Evolutionary conservation across 30 jellyfish, hydroid and myxozoan species (phyloP), one percentile per base, ranked within the genome.

Genomic region (Pelagia noctiluca): DNA sequence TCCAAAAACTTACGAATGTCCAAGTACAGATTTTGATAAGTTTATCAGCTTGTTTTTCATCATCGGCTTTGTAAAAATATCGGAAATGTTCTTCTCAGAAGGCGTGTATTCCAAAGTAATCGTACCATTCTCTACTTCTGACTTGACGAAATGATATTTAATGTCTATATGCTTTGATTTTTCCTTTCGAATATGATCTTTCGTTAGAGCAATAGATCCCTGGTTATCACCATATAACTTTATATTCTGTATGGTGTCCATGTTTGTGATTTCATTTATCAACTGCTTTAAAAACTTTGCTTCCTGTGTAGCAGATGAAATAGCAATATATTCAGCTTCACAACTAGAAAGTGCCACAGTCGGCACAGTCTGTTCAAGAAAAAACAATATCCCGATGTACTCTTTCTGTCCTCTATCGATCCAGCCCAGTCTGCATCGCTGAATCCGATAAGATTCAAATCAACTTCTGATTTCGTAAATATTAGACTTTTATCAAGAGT

Each of bases 401-500:
- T 25, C 25, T 60, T n/a, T 23, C 89, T 31, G 47, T 69, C 93
- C 28, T 83, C 93, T n/a, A n/a, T n/a, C 34, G 54, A 35, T 0
- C 54, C 28, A 8, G 84, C 93, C 84, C 84, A 83, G 31, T 52
- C 71, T 47, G n/a, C n/a, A n/a, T n/a, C n/a, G n/a, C n/a, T n/a
- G n/a, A n/a, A n/a, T n/a, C n/a, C n/a, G n/a, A n/a, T n/a, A n/a
- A n/a, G n/a, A n/a, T n/a, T n/a, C n/a, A n/a, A n/a, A n/a, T n/a
- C n/a, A n/a, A n/a, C n/a, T n/a, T 71, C n/a, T n/a, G n/a, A n/a
- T n/a, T n/a, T n/a, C n/a, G n/a, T n/a, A n/a, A n/a, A n/a, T n/a
- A n/a, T n/a, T n/a, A n/a, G n/a, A n/a, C n/a, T n/a, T n/a, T n/a
- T n/a, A n/a, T n/a, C n/a, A n/a, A n/a, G n/a, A n/a, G n/a, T n/a